A percentile compares a stretch with the other conserved stretches of the same genome.
Conservation (phyloP, 2,797 vertebrate species). For the Lerista edwardsae region DNA sequence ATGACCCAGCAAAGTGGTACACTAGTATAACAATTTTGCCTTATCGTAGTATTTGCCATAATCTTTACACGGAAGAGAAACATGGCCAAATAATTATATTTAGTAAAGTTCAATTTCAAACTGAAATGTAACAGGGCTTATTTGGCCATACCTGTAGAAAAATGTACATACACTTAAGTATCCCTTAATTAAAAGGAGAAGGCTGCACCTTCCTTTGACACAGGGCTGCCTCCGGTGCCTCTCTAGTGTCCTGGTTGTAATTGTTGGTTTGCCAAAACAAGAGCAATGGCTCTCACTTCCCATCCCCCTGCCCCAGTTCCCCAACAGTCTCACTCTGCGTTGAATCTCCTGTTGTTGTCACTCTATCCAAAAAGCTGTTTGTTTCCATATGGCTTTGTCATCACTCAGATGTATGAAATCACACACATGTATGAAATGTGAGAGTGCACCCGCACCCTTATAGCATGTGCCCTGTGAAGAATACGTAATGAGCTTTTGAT, state of each 20-base stretch:
- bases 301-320: constrained; percentile 32
- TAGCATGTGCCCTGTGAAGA: constrained; percentile 72
- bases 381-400: constrained; percentile 58
- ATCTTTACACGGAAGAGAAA: constrained; percentile 26
- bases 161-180: not conserved
- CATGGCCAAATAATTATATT: not conserved
- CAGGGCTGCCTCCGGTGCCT: not conserved
- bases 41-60: constrained; percentile 57
- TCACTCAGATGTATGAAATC: constrained; percentile 75
- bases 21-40: constrained; percentile 1
- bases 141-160: not conserved
- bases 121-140: not conserved
- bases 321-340: not conserved
- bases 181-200: not conserved
- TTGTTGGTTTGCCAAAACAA: not conserved
- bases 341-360: not conserved
- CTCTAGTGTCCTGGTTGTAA: not conserved
- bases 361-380: not conserved
- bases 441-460: constrained; percentile 64
- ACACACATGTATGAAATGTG: constrained; percentile 73
- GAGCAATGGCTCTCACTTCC: not conserved
- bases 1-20: not conserved
- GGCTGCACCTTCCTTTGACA: not conserved
- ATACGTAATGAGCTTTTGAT: constrained; percentile 76
- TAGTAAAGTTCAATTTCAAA: not conserved